phyloP scores from a whole-genome alignment of 2,113 vertebrate genomes.

The Mastomys coucha region DNA sequence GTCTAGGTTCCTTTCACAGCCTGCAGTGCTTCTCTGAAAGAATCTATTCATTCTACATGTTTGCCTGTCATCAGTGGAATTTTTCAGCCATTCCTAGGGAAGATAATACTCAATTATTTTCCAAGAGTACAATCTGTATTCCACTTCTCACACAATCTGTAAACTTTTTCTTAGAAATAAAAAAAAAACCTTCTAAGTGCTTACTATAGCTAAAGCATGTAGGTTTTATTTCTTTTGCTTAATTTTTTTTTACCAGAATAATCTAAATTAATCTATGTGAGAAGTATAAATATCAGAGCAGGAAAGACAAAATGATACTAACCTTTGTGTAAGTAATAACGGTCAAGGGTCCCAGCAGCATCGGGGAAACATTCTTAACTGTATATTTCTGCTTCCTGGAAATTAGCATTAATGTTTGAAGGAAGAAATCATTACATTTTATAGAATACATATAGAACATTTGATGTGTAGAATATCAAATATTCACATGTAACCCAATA shows the following conservation, averaged over 20 bases:
- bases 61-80: constrained; percentile 66
- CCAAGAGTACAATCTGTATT: not conserved
- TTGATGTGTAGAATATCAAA: not conserved
- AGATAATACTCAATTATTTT: constrained; percentile 68
- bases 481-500: too few species aligned
- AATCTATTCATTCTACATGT: constrained; percentile 58
- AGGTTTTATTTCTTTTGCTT: not conserved
- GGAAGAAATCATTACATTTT: not conserved
- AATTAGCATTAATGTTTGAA: not conserved
- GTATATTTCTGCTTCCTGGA: not conserved
- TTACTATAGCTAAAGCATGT: not conserved
- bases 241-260: not conserved
- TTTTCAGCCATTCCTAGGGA: constrained; percentile 52
- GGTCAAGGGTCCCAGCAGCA: not conserved
- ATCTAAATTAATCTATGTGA: not conserved
- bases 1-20: constrained; percentile 51
- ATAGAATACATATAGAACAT: not conserved
- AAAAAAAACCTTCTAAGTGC: not conserved
- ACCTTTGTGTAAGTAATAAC: not conserved
- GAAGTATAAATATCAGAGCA: not conserved
- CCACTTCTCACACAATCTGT: constrained; percentile 2
- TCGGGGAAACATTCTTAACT: not conserved
- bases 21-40: constrained; percentile 52
- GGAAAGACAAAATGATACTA: not conserved
- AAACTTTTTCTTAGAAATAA: not conserved